These are phyloP conservation scores for Dolomedes plantarius DNA, from an alignment of 2,888 invertebrate genomes.

Conservation along the genomic window DNA sequence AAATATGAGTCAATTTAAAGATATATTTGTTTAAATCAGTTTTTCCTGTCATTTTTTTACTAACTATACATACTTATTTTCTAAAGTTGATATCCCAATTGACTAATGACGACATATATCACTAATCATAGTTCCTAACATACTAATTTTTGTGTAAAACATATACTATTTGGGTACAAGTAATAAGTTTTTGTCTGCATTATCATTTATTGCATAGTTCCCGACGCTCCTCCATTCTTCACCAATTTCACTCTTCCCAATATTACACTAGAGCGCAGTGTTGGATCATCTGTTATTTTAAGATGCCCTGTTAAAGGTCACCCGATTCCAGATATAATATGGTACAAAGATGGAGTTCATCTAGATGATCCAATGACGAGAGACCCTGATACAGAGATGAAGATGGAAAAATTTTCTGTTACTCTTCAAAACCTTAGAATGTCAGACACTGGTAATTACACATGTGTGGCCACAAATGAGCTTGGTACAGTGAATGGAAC, in stretches of 20 bases:
- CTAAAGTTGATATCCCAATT: no score
- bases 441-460: conserved; percentile 84
- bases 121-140: no score
- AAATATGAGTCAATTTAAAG: no score
- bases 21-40: no score
- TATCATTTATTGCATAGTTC: no score
- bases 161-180: no score
- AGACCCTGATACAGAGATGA: conserved; percentile 25
- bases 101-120: no score
- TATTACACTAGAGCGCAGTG: conserved; percentile 27
- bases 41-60: no score
- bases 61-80: no score
- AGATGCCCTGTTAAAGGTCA: conserved; percentile 54
- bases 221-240: conserved; percentile 48
- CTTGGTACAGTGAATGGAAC: conserved; percentile 83
- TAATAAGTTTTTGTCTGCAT: no score
- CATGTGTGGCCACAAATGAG: conserved; percentile 83
- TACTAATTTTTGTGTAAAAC: no score
- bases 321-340: conserved; percentile 41
- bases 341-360: conserved; percentile 55
- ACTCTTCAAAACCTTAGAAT: conserved; percentile 80
- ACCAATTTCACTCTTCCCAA: conserved; percentile 44
- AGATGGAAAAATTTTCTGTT: conserved; percentile 75
- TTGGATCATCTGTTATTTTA: conserved; percentile 36
- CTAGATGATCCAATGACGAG: conserved; percentile 19